Base-by-base conservation (phyloP, 2,888 invertebrate species). In the Harpagoxenus sublaevis region DNA sequence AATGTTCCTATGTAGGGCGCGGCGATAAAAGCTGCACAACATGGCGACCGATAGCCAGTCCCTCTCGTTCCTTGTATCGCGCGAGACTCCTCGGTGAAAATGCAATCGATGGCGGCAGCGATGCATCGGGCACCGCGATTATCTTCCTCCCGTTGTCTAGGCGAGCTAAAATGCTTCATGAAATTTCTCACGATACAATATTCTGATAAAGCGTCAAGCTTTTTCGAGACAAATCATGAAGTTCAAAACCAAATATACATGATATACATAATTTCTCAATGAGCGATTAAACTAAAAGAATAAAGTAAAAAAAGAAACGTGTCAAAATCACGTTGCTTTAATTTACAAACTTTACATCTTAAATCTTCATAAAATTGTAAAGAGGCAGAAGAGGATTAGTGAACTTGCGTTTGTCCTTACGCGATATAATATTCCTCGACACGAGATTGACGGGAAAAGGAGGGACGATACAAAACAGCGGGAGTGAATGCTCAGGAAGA, bases 1-100 rank as follows among this genome's bases (percentile, higher is more conserved):
- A 91, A 90, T 89, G 90, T 83, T 87, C 87, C 90, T 89, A 90
- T 89, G 85, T 92, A 93, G 92, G 92, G 92, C 91, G 93, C 91
- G 92, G 91, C 92, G 92, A 93, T 93, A 92, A 94, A 92, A 91
- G 84, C 87, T 84, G 86, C 87, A 88, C 93, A 94, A 94, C 93
- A 94, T 94, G 94, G 94, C 93, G 93, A 63, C 57, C 85, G 83
- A 89, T 88, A 78, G 83, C 63, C 70, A 68, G 65, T 73, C 42
- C 68, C 83, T 66, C 83, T 65, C 74, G 71, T 51, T 62, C 81
- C 78, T 82, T 55, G 9, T 18, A 45, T 62, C 28, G 51, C 2
- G 18, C 68, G 15, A 35, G 45, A 10, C 31, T 45, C 55, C 48
- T 4, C n/a, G 62, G 45, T 23, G 60, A 62, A 74, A 48, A 55